Evolutionary conservation across 2,888 invertebrate species (phyloP), one percentile per base, ranked within the genome.

Genomic region (Oscheius myriophilus): DNA sequence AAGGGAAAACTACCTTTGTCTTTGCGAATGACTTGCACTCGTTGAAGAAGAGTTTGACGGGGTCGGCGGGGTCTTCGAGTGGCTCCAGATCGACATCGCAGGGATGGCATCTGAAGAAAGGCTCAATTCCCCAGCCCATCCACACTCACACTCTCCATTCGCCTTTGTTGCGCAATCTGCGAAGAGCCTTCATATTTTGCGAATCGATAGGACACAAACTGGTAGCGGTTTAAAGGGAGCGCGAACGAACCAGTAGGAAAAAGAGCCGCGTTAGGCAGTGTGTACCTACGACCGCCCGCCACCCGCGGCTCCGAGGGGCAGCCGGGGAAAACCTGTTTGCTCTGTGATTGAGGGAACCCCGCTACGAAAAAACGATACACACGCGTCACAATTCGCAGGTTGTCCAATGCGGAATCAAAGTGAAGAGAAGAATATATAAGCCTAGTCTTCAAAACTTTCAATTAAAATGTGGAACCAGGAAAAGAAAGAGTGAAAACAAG

Each of bases 51-150:
- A 25, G 11, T 23, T 57, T 52, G 33, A 71, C 64, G 11, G 23
- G 59, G 14, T 59, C 63, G 26, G 39, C n/a, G 26, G 46, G 9
- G 0, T 54, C 55, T 21, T 68, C 54, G 18, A 54, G 23, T 7
- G 68, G 55, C 23, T 65, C 59, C 23, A 71, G 21, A 14, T 53
- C 45, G 4, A 61, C 61, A 21, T 64, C 59, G 54, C 71, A 71
- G 49, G 65, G 46, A 39, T 68, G 52, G 39, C 71, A 71, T 53
- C 71, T 71, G 62, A 51, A 67, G 67, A 14, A 7, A 61, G 14
- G 43, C 7, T 4, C 33, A 6, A 3, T 33, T n/a, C 2, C 49
- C 18, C 49, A 18, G 11, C 11, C 18, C 11, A 18, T n/a, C 18
- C 6, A 63, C 6, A 63, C 63, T 63, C 41, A 63, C 63, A 63